Conservation (phyloP, 2,888 invertebrate genomes). For the Lottia gigantea region DNA sequence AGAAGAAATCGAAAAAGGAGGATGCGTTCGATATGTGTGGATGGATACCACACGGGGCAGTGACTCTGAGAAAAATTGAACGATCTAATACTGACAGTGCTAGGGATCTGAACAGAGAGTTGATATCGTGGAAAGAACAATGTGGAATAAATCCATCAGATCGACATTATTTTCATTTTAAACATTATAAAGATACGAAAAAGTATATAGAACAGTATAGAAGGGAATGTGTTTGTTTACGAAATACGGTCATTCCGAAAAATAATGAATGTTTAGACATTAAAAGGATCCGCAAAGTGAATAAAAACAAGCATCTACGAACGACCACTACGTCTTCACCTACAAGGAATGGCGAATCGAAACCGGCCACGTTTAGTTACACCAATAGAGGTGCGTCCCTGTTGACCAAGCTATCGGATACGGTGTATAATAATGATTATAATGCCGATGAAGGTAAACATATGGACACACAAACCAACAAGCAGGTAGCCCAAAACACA, state of each 20-base stretch:
- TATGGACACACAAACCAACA: too few relatives aligned
- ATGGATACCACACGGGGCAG: background rate
- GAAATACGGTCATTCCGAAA: background rate
- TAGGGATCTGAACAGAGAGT: background rate
- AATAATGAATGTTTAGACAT: background rate
- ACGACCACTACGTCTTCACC: background rate
- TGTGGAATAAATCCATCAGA: background rate
- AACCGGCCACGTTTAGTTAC: background rate
- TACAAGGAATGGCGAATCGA: background rate
- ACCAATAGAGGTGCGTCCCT: background rate
- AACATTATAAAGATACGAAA: constrained; percentile 35
- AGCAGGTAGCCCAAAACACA: too few relatives aligned
- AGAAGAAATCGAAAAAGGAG: background rate
- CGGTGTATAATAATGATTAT: too few relatives aligned
- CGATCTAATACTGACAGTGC: background rate
- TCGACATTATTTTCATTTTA: constrained; percentile 25
- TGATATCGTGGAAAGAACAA: background rate
- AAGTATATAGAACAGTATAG: constrained; percentile 40
- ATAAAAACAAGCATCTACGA: background rate
- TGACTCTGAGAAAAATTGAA: background rate
- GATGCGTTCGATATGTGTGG: background rate
- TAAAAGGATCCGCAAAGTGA: background rate
- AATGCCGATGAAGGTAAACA: too few relatives aligned
- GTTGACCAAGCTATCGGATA: too few relatives aligned
- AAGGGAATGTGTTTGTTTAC: constrained; percentile 28